Percentiles rank a stretch among this genome's conserved stretches.
Conservation (phyloP, 2,888 invertebrate species). For the Conomelus anceps region DNA sequence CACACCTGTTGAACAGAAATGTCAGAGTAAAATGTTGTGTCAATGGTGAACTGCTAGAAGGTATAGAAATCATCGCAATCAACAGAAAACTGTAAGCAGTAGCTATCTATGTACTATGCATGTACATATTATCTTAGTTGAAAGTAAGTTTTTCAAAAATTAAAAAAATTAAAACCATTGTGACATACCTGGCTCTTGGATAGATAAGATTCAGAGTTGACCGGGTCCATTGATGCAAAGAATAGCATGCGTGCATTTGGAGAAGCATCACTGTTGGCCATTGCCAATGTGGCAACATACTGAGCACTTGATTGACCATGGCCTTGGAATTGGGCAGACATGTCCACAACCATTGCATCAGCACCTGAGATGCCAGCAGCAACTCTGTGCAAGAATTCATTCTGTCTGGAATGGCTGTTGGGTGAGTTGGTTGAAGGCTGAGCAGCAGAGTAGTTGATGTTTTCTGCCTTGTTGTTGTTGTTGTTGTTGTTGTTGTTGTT, state of each 20-base stretch:
- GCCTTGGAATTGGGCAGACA: slow-evolving; percentile 51
- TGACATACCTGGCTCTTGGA: too few species aligned
- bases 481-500: slow-evolving; percentile 32
- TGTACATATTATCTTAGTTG: too few species aligned
- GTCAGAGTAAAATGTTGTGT: too few species aligned
- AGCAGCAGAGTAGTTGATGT: slow-evolving; percentile 34
- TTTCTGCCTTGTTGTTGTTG: slow-evolving; percentile 29
- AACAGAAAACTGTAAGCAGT: too few species aligned
- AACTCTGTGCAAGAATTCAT: slow-evolving; percentile 49
- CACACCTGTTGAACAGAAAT: too few species aligned
- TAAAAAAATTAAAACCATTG: too few species aligned
- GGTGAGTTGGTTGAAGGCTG: slow-evolving; percentile 37
- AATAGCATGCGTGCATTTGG: slow-evolving; percentile 48
- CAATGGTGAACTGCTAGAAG: too few species aligned
- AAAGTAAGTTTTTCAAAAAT: too few species aligned
- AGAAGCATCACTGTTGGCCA: slow-evolving; percentile 51
- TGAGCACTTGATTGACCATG: slow-evolving; percentile 44
- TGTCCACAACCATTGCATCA: slow-evolving; percentile 47
- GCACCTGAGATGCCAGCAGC: slow-evolving; percentile 49
- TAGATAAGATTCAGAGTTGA: slow-evolving; percentile 24
- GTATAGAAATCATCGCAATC: too few species aligned
- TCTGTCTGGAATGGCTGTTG: slow-evolving; percentile 47
- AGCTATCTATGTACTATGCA: too few species aligned
- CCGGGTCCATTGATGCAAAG: slow-evolving; percentile 45
- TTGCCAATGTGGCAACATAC: slow-evolving; percentile 49